phyloP scores from a whole-genome alignment of 2,113 vertebrate species.

The human (Homo sapiens) region GRCh38 chr2:147660001-147660500 shows the following conservation, averaged over 20 bases:
- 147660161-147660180: neutral
- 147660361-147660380: neutral
- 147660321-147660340: neutral
- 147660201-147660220: neutral
- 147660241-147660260: neutral
- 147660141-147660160: neutral
- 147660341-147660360: neutral
- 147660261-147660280: neutral
- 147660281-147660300: neutral
- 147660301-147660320: neutral
- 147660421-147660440: slow-evolving; percentile 20
- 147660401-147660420: neutral
- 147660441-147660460: slow-evolving; percentile 14
- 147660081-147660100: neutral
- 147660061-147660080: slow-evolving; percentile 7
- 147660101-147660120: neutral
- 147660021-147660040: neutral
- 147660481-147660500: neutral
- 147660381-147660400: neutral
- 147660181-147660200: neutral
- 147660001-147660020: neutral
- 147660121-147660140: neutral
- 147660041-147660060: neutral
- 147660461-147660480: slow-evolving; percentile 3
- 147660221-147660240: slow-evolving; percentile 22